Evolutionary conservation across 2,113 vertebrate species (phyloP), one percentile per base, ranked within the genome.

Genomic region (Glaucidium brasilianum): DNA sequence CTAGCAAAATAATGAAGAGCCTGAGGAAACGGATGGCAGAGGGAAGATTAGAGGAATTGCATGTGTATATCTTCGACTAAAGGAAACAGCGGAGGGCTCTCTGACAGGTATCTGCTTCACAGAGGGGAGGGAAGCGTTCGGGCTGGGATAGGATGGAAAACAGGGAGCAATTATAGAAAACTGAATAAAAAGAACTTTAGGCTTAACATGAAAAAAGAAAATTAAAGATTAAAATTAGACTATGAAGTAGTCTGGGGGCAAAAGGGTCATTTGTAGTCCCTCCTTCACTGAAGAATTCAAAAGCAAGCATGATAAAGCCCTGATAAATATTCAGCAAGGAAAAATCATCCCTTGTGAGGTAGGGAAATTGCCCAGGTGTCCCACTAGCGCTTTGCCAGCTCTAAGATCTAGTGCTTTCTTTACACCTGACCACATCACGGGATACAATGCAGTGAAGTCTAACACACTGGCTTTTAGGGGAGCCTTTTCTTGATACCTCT

Each of bases 21-120:
- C 73, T 29, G 26, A 81, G 72, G 92, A 68, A 85, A 87, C 0
- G 20, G 63, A 55, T 53, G 59, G 59, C 6, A 59, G 63, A 59
- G 32, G 34, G 63, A 80, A 94, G 85, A 92, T 96, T 69, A 77
- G 50, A 92, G 78, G 78, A 91, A 83, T 30, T 90, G 41, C 32
- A 35, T 74, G 32, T 58, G 29, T 34, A 5, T 80, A 23, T 41
- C 68, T 81, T 35, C 43, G 68, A 72, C 60, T 79, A 84, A 91
- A 92, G 56, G 82, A 93, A 84, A 63, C 3, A 2, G 63, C 43
- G 29, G 9, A 10, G 35, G 69, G 67, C 52, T 35, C 79, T 67
- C 78, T 93, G 82, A 80, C n/a, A 93, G 71, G 63, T 63, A 74
- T 17, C 34, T 12, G 32, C 59, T 55, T 63, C 69, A 12, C 63